These are phyloP conservation scores for Drosophila eohydei DNA, from an alignment of 2,888 invertebrate species.

Conservation along the genomic window DNA sequence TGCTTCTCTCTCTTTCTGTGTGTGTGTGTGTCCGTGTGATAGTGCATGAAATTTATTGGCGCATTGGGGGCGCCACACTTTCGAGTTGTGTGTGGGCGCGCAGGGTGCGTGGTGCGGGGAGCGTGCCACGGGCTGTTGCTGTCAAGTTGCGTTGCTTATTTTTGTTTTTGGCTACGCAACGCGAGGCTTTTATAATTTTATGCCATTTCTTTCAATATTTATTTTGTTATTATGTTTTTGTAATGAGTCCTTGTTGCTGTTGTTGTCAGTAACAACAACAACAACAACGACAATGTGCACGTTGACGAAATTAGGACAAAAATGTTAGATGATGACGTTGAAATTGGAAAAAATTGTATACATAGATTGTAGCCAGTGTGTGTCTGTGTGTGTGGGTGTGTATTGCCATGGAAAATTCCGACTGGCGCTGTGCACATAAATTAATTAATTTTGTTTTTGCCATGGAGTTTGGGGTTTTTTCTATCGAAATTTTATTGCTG, in stretches of 20 bases:
- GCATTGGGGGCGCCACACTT: conserved; percentile 69
- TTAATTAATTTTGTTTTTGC: conserved; percentile 77
- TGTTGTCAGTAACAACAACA: conserved; percentile 41
- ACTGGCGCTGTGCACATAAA: conserved; percentile 69
- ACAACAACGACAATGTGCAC: conserved; percentile 12
- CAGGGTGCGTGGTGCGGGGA: background rate
- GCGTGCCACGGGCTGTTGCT: conserved; percentile 49
- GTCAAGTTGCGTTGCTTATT: conserved; percentile 63
- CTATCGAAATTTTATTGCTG: conserved; percentile 73
- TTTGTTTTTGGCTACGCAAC: conserved; percentile 32
- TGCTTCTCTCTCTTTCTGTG: background rate
- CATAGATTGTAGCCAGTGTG: conserved; percentile 57
- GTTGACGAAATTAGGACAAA: conserved; percentile 62
- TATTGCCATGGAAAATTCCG: conserved; percentile 78
- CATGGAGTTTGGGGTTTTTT: conserved; percentile 32
- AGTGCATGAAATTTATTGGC: conserved; percentile 78
- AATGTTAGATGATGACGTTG: conserved; percentile 72
- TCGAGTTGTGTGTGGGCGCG: conserved; percentile 27
- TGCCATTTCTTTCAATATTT: conserved; percentile 81
- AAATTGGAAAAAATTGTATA: conserved; percentile 79
- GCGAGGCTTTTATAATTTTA: conserved; percentile 79
- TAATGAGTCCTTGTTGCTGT: conserved; percentile 70
- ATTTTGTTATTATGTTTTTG: conserved; percentile 81
- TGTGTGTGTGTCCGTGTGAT: conserved; percentile 68
- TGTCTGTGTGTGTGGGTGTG: conserved; percentile 32